Conservation (phyloP, 2,113 vertebrate species). For the human (Homo sapiens) region DNA sequence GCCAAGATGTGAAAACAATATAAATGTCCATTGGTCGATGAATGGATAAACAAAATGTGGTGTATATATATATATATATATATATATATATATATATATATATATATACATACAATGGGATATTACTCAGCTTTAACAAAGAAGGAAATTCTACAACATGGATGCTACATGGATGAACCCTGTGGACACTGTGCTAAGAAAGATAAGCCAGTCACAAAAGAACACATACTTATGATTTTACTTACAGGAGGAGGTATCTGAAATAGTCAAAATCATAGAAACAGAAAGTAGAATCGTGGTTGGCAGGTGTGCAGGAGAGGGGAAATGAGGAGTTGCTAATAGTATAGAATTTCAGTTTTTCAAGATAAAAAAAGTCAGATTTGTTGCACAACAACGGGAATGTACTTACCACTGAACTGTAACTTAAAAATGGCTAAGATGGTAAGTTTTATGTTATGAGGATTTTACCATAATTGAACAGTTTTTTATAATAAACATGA, state of each 20-base stretch:
- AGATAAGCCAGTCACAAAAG: not conserved
- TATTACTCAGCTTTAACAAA: not conserved
- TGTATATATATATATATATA: not conserved
- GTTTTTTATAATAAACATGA: not conserved
- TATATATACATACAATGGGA: not conserved
- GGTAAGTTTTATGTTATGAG: not conserved
- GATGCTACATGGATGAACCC: not conserved
- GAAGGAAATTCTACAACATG: not conserved
- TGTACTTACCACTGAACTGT: not conserved
- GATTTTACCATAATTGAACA: not conserved
- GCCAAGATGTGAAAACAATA: not conserved
- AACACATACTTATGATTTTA: not conserved
- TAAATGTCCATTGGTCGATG: not conserved
- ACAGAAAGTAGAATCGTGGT: not conserved
- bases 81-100: not conserved
- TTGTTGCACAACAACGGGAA: rapidly evolving
- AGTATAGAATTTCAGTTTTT: not conserved
- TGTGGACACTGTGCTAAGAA: not conserved
- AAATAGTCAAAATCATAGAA: not conserved
- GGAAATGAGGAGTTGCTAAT: not conserved
- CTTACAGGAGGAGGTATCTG: not conserved
- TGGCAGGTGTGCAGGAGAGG: too few relatives aligned
- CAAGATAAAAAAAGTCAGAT: not conserved
- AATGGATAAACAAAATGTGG: not conserved
- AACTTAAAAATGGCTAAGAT: not conserved